A percentile compares a stretch with the other conserved stretches of the same genome.
Conservation (phyloP, 1,140 invertebrate species). For the Babylonia areolata region DNA sequence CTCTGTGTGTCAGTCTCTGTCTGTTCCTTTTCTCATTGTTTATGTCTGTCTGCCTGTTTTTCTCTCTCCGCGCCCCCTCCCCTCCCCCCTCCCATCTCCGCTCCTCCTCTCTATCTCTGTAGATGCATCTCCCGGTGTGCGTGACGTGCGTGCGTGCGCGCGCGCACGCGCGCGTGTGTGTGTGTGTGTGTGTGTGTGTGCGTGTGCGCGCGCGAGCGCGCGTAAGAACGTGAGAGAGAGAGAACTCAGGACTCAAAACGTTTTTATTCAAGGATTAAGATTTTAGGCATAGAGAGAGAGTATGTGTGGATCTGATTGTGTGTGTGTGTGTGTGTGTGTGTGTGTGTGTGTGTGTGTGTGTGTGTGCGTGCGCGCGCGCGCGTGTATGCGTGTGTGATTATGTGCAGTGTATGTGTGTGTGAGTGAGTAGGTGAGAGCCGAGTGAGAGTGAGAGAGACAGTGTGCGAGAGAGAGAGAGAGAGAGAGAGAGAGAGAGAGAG, state of each 20-base stretch:
- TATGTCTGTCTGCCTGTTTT: too few species aligned
- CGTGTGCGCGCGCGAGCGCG: neutral
- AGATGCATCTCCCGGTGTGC: too few species aligned
- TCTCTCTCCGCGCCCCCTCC: too few species aligned
- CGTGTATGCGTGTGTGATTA: neutral
- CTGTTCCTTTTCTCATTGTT: too few species aligned
- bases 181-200: constrained; percentile 11
- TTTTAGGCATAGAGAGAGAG: too few species aligned
- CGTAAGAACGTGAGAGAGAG: neutral
- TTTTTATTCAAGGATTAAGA: too few species aligned
- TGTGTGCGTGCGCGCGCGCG: neutral
- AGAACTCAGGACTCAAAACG: too few species aligned
- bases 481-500: neutral
- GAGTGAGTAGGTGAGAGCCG: neutral
- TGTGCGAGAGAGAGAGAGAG: neutral
- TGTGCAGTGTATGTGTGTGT: neutral
- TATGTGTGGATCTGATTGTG: neutral
- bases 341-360: constrained; percentile 10
- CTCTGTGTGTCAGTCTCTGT: too few species aligned
- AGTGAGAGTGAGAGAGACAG: neutral
- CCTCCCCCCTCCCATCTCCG: too few species aligned
- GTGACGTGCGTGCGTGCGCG: too few species aligned
- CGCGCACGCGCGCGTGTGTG: neutral
- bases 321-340: constrained; percentile 11
- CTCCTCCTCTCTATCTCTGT: too few species aligned